These are phyloP conservation scores for Muraenolepis orangiensis DNA, from an alignment of 2,797 vertebrate genomes.

Conservation along the genomic window DNA sequence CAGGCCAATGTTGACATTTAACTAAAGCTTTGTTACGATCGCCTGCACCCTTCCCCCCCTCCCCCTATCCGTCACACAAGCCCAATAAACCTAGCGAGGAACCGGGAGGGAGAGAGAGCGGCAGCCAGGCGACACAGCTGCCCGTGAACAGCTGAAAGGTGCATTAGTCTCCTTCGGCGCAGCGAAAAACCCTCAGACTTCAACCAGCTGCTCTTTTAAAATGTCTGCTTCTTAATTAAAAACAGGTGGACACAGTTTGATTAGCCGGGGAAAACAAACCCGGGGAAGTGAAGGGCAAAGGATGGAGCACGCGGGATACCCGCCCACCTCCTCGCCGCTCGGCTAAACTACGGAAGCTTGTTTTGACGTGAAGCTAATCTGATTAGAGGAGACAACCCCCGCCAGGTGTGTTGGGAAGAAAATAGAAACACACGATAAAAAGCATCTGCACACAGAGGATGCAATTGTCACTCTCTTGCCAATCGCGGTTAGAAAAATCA, in stretches of 20 bases:
- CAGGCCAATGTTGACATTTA: not conserved
- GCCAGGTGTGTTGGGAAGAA: not conserved
- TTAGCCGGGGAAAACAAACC: slow-evolving; percentile 69
- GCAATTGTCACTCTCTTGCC: not conserved
- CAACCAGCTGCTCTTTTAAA: slow-evolving; percentile 18
- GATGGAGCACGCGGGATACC: slow-evolving; percentile 12
- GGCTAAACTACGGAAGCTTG: not conserved
- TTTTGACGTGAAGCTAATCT: not conserved
- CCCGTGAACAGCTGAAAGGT: not conserved
- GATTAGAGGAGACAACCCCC: not conserved
- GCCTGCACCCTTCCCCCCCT: not conserved
- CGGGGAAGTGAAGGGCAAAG: slow-evolving; percentile 46
- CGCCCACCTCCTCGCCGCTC: not conserved
- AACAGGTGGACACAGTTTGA: slow-evolving; percentile 69
- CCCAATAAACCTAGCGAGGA: not conserved
- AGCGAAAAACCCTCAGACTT: not conserved
- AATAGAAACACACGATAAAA: not conserved
- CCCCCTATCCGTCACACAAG: not conserved
- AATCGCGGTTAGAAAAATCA: not conserved
- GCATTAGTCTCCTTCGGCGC: not conserved
- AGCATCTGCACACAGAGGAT: not conserved
- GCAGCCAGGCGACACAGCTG: not conserved
- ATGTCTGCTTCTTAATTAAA: slow-evolving; percentile 59
- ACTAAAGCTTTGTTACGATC: not conserved
- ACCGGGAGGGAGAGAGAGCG: not conserved